phyloP scores from a whole-genome alignment of 2,888 invertebrate genomes.

The Meganola albula region DNA sequence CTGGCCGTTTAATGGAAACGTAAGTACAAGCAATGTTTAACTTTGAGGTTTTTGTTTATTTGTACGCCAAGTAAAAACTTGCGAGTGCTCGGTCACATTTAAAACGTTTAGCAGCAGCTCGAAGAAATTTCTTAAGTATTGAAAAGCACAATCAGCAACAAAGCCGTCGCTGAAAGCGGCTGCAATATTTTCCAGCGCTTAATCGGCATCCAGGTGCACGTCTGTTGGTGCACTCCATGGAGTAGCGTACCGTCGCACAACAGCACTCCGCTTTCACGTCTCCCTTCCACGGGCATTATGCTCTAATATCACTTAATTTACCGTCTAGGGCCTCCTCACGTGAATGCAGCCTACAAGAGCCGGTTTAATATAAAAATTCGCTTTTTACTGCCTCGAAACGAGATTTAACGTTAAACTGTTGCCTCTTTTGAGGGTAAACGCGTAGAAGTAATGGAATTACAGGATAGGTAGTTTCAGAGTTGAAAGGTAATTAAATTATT shows the following conservation, averaged over 20 bases:
- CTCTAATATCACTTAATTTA: slow-evolving; percentile 76
- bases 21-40: too few relatives aligned
- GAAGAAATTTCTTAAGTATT: slow-evolving; percentile 28
- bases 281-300: slow-evolving; percentile 65
- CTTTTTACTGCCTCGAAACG: slow-evolving; percentile 55
- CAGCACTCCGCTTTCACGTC: slow-evolving; percentile 66
- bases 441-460: slow-evolving; percentile 69
- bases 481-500: slow-evolving; percentile 51
- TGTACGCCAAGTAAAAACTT: slow-evolving; percentile 3
- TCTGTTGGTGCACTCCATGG: slow-evolving; percentile 43
- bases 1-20: slow-evolving; percentile 5
- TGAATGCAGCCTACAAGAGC: slow-evolving; percentile 66
- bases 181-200: slow-evolving; percentile 33
- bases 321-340: slow-evolving; percentile 72
- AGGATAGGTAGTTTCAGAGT: slow-evolving; percentile 56
- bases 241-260: slow-evolving; percentile 54
- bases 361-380: slow-evolving; percentile 73
- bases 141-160: slow-evolving; percentile 35
- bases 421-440: slow-evolving; percentile 70
- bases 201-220: slow-evolving; percentile 34
- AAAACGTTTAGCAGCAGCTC: slow-evolving; percentile 19
- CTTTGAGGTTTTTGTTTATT: background rate
- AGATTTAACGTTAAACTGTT: slow-evolving; percentile 65
- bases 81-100: slow-evolving; percentile 17
- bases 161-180: slow-evolving; percentile 33